phyloP scores from a whole-genome alignment of 2,888 invertebrate species.

The Melanophora roralis region DNA sequence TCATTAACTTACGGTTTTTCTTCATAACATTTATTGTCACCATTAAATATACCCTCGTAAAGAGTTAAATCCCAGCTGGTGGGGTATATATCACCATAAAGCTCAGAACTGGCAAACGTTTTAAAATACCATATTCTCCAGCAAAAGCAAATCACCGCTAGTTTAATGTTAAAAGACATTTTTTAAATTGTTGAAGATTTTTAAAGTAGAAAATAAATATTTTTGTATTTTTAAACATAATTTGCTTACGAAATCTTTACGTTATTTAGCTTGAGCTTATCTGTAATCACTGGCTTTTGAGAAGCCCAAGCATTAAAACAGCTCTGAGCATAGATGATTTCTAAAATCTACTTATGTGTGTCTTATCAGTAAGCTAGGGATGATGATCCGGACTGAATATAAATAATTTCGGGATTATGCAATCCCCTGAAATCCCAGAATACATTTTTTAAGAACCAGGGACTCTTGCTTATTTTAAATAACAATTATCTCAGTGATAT shows the following conservation, averaged over 20 bases:
- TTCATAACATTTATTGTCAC: constrained; percentile 64
- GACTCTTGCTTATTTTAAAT: too few species aligned
- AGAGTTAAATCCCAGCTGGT: constrained; percentile 40
- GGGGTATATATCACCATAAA: constrained; percentile 52
- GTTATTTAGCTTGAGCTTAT: constrained; percentile 33
- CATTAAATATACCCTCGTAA: constrained; percentile 4
- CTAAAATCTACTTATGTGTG: background rate
- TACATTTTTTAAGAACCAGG: too few species aligned
- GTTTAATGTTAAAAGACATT: background rate
- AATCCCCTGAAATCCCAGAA: too few species aligned
- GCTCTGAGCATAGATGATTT: constrained; percentile 14
- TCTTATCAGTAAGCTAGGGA: constrained; percentile 30
- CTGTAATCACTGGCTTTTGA: background rate
- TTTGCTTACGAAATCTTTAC: constrained; percentile 12
- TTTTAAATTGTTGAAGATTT: background rate
- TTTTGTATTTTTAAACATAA: background rate
- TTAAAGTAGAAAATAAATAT: background rate
- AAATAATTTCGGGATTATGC: too few species aligned
- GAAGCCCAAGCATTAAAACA: constrained; percentile 32
- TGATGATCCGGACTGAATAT: too few species aligned
- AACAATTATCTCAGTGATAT: too few species aligned
- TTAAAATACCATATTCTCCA: background rate
- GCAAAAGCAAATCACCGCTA: background rate
- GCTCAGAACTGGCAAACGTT: background rate
- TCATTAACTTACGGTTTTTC: constrained; percentile 72